Percentiles rank a stretch among this genome's conserved stretches.
These are phyloP conservation scores for Strigamia crassipes DNA, from an alignment of 2,888 invertebrate genomes.

Conservation along the genomic window DNA sequence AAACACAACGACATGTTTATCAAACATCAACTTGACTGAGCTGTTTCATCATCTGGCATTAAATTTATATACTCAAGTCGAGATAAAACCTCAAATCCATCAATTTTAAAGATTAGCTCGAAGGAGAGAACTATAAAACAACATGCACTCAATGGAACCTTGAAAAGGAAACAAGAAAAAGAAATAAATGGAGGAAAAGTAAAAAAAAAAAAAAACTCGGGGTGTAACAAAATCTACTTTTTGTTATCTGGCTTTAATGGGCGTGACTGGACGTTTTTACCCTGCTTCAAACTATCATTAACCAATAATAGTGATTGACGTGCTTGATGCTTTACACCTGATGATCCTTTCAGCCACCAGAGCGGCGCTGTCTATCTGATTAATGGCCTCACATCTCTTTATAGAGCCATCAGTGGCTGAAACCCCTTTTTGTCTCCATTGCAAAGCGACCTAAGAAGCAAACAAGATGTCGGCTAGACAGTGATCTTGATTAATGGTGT, in stretches of 20 bases:
- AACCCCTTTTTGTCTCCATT: conserved; percentile 29
- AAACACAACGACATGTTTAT: neutral
- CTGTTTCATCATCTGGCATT: conserved; percentile 17
- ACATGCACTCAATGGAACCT: neutral
- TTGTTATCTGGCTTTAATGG: neutral
- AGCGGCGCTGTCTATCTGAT: conserved; percentile 26
- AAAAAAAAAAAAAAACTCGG: neutral
- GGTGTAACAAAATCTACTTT: neutral
- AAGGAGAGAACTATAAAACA: neutral
- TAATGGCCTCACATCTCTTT: conserved; percentile 13
- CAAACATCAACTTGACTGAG: conserved; percentile 4
- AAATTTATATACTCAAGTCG: neutral
- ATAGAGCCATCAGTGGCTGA: conserved; percentile 20
- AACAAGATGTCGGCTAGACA: conserved; percentile 19
- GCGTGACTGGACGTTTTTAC: conserved; percentile 22
- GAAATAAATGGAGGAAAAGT: neutral
- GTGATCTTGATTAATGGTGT: conserved; percentile 24
- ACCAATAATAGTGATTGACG: conserved; percentile 32
- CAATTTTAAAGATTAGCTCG: neutral
- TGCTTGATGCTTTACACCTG: neutral
- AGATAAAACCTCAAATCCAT: conserved; percentile 18
- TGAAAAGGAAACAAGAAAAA: neutral
- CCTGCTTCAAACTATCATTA: conserved; percentile 5
- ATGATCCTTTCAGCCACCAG: conserved; percentile 17
- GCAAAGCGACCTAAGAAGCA: conserved; percentile 6